A percentile compares a stretch with the other conserved stretches of the same genome.
phyloP scores from a whole-genome alignment of 2,113 vertebrate species.

The Callorhinus ursinus region DNA sequence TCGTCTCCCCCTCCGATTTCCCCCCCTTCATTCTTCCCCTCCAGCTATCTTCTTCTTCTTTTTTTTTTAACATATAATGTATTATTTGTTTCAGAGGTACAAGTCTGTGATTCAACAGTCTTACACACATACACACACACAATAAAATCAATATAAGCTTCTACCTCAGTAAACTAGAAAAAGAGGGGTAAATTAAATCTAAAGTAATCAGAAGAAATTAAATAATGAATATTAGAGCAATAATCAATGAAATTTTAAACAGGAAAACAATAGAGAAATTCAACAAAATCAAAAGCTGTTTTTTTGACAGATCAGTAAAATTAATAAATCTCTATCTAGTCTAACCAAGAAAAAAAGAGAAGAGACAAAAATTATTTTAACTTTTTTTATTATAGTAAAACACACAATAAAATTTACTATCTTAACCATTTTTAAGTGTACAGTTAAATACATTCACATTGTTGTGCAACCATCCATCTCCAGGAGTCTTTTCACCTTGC shows the following conservation, averaged over 20 bases:
- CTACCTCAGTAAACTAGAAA: neutral
- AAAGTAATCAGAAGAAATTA: neutral
- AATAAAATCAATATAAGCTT: neutral
- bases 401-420: neutral
- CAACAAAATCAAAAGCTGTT: neutral
- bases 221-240: neutral
- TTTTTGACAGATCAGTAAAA: neutral
- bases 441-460: neutral
- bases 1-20: no score
- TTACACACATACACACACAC: no score
- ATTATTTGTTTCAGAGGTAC: no score
- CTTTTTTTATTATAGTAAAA: neutral
- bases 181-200: neutral
- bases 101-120: no score
- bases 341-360: neutral
- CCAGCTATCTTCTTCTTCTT: no score
- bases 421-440: neutral
- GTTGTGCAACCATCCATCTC: neutral
- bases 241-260: neutral
- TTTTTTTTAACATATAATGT: no score
- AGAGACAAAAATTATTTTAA: neutral
- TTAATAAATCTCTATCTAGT: neutral
- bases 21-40: no score
- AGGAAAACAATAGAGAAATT: neutral
- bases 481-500: neutral